Base-by-base conservation (phyloP, 2,888 invertebrate genomes). In the Pollenia labialis region DNA sequence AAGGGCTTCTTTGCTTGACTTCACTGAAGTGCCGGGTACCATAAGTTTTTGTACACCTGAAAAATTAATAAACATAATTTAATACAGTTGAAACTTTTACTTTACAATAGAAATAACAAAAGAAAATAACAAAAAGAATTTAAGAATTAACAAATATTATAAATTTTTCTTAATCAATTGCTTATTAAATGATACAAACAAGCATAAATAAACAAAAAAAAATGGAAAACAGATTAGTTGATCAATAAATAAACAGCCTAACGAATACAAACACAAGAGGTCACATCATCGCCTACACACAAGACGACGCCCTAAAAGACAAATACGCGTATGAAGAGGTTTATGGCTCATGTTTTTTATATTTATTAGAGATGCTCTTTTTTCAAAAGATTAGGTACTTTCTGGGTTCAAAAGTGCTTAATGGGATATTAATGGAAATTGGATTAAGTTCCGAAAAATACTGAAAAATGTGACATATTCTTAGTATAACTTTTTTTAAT, bases 31-130 rank as follows among this genome's bases (percentile, higher is more conserved):
- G 69, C 98, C 98, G 79, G 97, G 97, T 85, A 98, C 98, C 96
- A 98, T 97, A 87, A 98, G 97, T 94, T 98, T 98, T 93, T 97
- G 97, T 91, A 98, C 97, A 90, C 98, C 97, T 97, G 91, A 44
- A 68, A 60, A 10, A 46, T 10, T 60, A 71, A 69, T 10, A 72
- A 71, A 9, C 64, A 77, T 46, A 75, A 8, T 18, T 44, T 62
- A 64, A 16, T 6, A 6, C 12, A 16, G 16, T 66, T 50, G 1
- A 1, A 18, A n/a, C 1, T 40, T 1, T 4, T 32, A 23, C 46
- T 32, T 18, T 4, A 2, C 12, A 48, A 32, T 50, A 7, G 1
- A 14, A 6, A 23, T 9, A 14, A 8, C 3, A 12, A 58, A 58
- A 58, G 44, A 50, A 66, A 32, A 23, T 64, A 69, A 32, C 18